Evolutionary conservation across 2,113 vertebrate species (phyloP).

Genomic region (Melanerpes formicivorus): DNA sequence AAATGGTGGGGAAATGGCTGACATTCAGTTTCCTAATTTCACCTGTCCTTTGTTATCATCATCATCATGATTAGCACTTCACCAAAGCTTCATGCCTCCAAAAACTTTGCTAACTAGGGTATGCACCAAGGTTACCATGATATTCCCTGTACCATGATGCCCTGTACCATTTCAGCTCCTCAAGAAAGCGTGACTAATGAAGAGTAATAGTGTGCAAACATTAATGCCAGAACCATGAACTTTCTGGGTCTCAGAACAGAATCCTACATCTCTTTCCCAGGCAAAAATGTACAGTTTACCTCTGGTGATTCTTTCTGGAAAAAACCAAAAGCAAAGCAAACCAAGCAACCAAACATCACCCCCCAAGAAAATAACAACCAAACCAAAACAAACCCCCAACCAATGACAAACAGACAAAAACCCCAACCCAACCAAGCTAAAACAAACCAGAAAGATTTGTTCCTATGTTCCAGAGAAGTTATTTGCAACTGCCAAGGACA

Average conservation of each 20-base stretch:
- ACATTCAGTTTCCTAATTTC: background rate
- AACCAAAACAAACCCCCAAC: too few relatives aligned
- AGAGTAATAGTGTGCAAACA: background rate
- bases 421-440: too few relatives aligned
- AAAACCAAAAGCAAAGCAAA: background rate
- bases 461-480: constrained; percentile 5
- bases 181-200: background rate
- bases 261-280: background rate
- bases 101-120: constrained; percentile 15
- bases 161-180: background rate
- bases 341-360: too few relatives aligned
- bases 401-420: too few relatives aligned
- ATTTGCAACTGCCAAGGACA: constrained; percentile 3
- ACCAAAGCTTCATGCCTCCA: background rate
- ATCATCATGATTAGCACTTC: background rate
- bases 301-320: background rate
- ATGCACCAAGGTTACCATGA: background rate
- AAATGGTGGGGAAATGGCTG: background rate
- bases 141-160: background rate
- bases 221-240: background rate
- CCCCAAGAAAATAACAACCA: too few relatives aligned
- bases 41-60: background rate
- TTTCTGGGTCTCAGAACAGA: background rate
- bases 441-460: background rate
- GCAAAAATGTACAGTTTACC: background rate